These are phyloP conservation scores for Fulmarus glacialis DNA, from an alignment of 2,113 vertebrate genomes.

Conservation along the genomic window DNA sequence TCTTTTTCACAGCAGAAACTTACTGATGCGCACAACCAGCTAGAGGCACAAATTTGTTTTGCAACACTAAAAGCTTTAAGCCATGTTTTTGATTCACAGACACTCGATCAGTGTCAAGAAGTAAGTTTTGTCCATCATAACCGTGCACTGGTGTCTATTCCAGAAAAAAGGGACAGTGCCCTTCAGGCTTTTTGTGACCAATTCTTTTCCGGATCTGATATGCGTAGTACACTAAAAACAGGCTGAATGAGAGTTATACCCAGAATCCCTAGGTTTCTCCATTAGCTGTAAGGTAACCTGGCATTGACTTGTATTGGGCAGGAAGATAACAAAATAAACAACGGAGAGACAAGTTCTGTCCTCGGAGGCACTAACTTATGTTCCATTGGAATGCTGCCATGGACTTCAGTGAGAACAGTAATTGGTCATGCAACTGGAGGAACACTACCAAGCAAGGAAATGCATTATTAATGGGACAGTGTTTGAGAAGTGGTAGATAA, in stretches of 20 bases:
- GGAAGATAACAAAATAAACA: not conserved
- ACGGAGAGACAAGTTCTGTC: not conserved
- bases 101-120: not conserved
- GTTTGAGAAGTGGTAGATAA: not conserved
- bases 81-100: not conserved
- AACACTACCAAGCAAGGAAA: not conserved
- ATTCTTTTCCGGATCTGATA: not conserved
- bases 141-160: not conserved
- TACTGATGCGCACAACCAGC: not conserved
- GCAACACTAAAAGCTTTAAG: not conserved
- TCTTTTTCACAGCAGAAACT: not conserved
- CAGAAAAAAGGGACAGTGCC: not conserved
- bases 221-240: fast-evolving
- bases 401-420: not conserved
- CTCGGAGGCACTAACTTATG: not conserved
- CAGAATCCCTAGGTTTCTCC: not conserved
- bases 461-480: not conserved
- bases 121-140: not conserved
- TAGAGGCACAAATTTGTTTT: not conserved
- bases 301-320: not conserved
- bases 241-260: not conserved
- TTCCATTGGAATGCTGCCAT: conserved; percentile 13
- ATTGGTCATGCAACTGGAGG: conserved; percentile 3
- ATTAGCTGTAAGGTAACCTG: not conserved
- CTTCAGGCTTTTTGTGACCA: not conserved